Evolutionary conservation across 1,140 invertebrate genomes (phyloP), one percentile per base, ranked within the genome.

Genomic region (Meloidogyne exigua): DNA sequence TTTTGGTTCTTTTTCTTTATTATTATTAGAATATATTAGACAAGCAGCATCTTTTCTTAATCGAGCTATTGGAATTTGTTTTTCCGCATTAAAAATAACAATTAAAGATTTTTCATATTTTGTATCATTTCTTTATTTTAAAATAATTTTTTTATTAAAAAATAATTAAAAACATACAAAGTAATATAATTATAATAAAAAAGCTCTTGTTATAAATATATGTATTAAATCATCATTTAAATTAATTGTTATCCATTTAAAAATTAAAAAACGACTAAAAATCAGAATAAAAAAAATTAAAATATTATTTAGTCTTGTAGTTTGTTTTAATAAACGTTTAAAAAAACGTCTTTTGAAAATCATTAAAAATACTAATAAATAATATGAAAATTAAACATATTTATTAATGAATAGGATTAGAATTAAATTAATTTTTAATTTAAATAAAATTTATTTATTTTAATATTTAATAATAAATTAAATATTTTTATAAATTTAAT

Each of bases 131-230:
- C 49, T 57, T 57, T 7, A n/a, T n/a, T 57, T n/a, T 57, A n/a
- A 57, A 57, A 57, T 9, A 5, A n/a, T 57, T 57, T 49, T 49
- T 49, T 18, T 13, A 11, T 11, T 11, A 32, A 32, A 32, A 32
- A 32, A 32, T 32, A 39, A 32, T 44, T 44, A 13, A 44, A 44
- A 57, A 57, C n/a, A n/a, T 57, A 57, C 49, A 57, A n/a, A n/a
- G 18, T 57, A 57, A 57, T 57, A 57, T 57, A 57, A 57, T 57
- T n/a, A 57, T 57, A 57, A 57, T 57, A 57, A 57, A n/a, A 57
- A 57, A 57, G 49, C 18, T 57, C 49, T 57, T 21, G 49, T 57
- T 57, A 57, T 57, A 57, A 57, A 57, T 57, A 57, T 57, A 57
- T 57, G 15, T 57, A 57, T 57, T 57, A 57, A 57, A 57, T 57